phyloP scores from a whole-genome alignment of 1,140 invertebrate genomes.

The Wiebesia pumilae region DNA sequence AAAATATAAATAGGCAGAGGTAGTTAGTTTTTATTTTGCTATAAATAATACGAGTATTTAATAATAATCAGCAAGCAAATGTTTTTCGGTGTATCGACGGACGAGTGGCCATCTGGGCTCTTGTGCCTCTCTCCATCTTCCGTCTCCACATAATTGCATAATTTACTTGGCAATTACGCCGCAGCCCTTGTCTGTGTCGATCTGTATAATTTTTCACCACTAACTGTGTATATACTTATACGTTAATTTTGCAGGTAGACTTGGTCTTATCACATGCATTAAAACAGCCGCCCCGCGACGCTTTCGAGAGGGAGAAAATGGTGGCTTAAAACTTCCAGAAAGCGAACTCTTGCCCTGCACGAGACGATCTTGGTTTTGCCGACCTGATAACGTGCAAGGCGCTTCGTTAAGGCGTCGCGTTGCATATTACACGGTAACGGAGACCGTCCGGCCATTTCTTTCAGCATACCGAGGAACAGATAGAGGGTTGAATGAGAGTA shows the following conservation, averaged over 20 bases:
- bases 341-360: background rate
- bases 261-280: constrained; percentile 39
- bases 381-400: background rate
- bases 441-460: background rate
- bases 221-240: constrained; percentile 49
- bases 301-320: constrained; percentile 47
- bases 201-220: constrained; percentile 61
- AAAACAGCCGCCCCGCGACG: constrained; percentile 49
- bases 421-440: background rate
- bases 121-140: background rate
- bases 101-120: background rate
- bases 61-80: background rate
- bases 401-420: background rate
- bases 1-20: too few species aligned
- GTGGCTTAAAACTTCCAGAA: background rate
- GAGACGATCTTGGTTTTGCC: background rate
- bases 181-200: constrained; percentile 45
- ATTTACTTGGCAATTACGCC: constrained; percentile 63
- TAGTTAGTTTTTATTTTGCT: too few species aligned
- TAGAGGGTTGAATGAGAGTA: background rate
- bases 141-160: constrained; percentile 61
- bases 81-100: background rate
- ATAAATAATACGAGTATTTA: too few species aligned
- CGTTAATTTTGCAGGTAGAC: constrained; percentile 51
- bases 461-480: background rate